Conservation (phyloP, 2,113 vertebrate species). For the Tangachromis dhanisi region DNA sequence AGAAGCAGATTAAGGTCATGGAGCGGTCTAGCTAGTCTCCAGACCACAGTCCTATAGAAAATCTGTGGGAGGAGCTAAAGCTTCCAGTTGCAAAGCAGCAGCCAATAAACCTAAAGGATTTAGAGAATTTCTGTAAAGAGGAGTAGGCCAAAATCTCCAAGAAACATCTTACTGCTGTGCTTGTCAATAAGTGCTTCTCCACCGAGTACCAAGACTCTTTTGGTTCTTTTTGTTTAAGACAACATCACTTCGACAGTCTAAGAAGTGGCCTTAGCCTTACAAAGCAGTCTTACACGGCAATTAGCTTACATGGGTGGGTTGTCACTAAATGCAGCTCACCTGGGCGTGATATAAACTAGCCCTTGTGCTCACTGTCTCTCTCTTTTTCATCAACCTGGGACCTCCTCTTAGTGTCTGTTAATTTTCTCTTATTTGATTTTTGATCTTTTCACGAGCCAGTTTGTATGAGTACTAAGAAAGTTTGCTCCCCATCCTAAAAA, state of each 20-base stretch:
- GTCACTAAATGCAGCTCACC: background rate
- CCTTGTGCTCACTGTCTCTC: background rate
- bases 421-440: background rate
- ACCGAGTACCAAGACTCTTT: background rate
- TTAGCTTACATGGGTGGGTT: background rate
- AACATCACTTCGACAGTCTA: background rate
- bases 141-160: background rate
- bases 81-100: background rate
- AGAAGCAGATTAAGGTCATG: background rate
- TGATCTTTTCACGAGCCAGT: background rate
- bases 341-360: background rate
- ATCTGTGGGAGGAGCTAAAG: background rate
- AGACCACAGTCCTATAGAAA: background rate
- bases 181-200: background rate
- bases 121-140: background rate
- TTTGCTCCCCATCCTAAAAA: background rate
- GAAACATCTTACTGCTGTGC: background rate
- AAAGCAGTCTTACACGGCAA: background rate
- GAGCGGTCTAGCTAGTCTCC: background rate
- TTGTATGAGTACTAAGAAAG: background rate
- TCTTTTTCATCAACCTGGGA: background rate
- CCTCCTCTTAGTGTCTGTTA: background rate
- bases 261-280: background rate
- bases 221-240: background rate
- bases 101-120: background rate